Percentiles rank a stretch among this genome's conserved stretches.
Conservation (phyloP, 1,140 invertebrate genomes). For the Lanistes nyassanus region DNA sequence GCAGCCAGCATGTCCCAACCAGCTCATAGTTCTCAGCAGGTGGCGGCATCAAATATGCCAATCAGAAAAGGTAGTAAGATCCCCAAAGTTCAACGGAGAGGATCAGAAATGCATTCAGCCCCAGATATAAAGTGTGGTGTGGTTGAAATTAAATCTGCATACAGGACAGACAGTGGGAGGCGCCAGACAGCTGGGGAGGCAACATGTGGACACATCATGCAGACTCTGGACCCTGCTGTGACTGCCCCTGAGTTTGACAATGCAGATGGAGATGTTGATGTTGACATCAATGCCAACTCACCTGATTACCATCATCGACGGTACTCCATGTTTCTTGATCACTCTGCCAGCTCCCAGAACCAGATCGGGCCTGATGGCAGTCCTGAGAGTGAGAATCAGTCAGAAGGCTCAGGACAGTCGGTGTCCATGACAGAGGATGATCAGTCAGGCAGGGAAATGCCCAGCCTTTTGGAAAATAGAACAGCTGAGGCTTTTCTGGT, state of each 20-base stretch:
- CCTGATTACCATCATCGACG: conserved; percentile 15
- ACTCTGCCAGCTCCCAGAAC: neutral
- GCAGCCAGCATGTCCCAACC: neutral
- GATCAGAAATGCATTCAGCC: conserved; percentile 9
- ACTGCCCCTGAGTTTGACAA: neutral
- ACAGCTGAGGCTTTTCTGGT: neutral
- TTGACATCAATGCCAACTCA: conserved; percentile 33
- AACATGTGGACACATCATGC: neutral
- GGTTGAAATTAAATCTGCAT: neutral
- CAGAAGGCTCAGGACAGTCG: conserved; percentile 17
- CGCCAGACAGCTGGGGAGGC: neutral
- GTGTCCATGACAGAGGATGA: conserved; percentile 21
- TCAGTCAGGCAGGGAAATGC: conserved; percentile 7
- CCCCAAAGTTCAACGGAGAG: conserved; percentile 8
- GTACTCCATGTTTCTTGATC: conserved; percentile 14
- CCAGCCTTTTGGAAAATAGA: neutral
- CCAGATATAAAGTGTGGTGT: neutral
- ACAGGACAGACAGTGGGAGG: neutral
- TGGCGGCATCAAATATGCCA: neutral
- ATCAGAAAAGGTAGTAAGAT: neutral
- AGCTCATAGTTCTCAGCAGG: neutral
- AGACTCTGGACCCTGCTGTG: neutral
- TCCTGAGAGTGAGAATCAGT: conserved; percentile 8
- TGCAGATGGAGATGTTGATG: neutral
- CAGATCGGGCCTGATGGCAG: neutral